Conservation (phyloP, 2,113 vertebrate genomes). For the Bubo scandiacus region DNA sequence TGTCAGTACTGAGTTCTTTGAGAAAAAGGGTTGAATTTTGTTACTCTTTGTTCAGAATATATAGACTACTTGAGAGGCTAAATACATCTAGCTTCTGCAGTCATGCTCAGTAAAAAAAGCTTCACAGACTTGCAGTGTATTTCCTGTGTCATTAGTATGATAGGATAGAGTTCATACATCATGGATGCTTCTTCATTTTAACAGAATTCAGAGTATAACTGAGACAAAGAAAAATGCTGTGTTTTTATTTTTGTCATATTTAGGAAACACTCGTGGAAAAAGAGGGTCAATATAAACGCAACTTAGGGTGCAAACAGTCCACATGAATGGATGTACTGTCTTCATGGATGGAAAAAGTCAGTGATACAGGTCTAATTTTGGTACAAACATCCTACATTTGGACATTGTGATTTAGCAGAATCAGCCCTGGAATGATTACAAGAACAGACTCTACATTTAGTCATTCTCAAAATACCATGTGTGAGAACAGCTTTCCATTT, state of each 20-base stretch:
- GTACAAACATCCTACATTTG: slow-evolving; percentile 15
- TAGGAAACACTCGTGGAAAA: background rate
- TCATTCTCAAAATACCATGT: slow-evolving; percentile 37
- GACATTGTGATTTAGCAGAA: slow-evolving; percentile 28
- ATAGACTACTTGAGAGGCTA: background rate
- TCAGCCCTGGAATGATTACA: background rate
- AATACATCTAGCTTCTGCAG: background rate
- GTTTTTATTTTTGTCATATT: background rate
- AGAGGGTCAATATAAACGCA: background rate
- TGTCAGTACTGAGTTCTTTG: background rate
- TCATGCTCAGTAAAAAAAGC: background rate
- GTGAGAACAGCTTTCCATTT: slow-evolving; percentile 38
- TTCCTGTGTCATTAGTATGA: background rate
- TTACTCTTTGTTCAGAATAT: background rate
- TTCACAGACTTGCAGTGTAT: background rate
- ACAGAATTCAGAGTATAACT: background rate
- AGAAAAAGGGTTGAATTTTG: background rate
- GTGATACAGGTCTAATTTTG: background rate
- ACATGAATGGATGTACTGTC: slow-evolving; percentile 4
- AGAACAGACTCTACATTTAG: slow-evolving; percentile 20
- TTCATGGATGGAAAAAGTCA: slow-evolving; percentile 2
- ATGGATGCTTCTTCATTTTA: background rate
- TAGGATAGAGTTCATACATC: background rate
- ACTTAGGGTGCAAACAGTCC: background rate
- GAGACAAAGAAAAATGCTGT: background rate